Evolutionary conservation across 2,797 vertebrate genomes (phyloP).

Genomic region (Carduelis carduelis): DNA sequence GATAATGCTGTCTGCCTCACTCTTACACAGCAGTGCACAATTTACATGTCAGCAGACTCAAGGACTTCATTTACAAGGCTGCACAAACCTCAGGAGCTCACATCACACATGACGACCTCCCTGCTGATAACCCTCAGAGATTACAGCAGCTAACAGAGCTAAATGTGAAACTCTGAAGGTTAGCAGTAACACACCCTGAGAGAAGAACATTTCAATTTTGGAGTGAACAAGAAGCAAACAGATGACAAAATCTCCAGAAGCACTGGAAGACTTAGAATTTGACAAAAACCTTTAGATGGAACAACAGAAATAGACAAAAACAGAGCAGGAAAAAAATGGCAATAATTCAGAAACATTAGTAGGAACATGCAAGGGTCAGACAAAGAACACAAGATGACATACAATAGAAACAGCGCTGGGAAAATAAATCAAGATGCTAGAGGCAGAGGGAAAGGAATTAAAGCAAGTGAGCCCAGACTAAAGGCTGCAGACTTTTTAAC

Average conservation of each 20-base stretch:
- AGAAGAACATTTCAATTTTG: neutral
- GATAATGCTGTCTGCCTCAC: neutral
- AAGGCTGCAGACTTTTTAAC: neutral
- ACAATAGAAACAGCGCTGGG: neutral
- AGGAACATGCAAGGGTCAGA: neutral
- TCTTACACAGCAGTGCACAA: neutral
- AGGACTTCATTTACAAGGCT: constrained; percentile 17
- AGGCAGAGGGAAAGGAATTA: neutral
- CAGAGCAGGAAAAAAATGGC: neutral
- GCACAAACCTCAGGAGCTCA: neutral
- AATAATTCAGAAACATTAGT: neutral
- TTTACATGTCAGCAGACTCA: neutral
- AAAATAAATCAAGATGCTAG: neutral
- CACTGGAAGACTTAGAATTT: neutral
- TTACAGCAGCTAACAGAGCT: neutral
- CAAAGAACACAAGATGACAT: neutral
- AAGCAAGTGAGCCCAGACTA: neutral
- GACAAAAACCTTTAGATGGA: neutral
- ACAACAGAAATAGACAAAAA: neutral
- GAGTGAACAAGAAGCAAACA: neutral
- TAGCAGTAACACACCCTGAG: neutral
- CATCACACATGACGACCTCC: neutral
- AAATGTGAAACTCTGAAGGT: neutral
- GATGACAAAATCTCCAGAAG: neutral
- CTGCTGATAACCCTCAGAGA: neutral